A percentile compares a stretch with the other conserved stretches of the same genome.
Evolutionary conservation across 2,113 vertebrate genomes (phyloP).

Genomic region (Myodes glareolus): DNA sequence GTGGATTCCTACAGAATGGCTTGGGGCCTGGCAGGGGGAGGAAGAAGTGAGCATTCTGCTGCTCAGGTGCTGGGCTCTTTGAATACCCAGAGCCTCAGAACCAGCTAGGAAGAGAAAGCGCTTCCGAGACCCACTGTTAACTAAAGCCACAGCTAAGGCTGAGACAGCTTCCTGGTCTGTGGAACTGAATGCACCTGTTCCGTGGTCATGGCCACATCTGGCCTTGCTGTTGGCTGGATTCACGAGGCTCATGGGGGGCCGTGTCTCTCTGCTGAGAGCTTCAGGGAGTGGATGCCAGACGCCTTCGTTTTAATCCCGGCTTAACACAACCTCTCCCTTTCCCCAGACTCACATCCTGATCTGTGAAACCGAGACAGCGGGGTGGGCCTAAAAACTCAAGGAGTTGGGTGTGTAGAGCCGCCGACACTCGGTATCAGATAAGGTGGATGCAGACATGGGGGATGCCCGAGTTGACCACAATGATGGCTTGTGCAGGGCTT

Average conservation of each 20-base stretch:
- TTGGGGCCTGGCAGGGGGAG: background rate
- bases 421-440: background rate
- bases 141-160: background rate
- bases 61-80: background rate
- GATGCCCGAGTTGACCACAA: background rate
- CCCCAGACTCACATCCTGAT: background rate
- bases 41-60: background rate
- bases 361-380: background rate
- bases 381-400: background rate
- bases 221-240: background rate
- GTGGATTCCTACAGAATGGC: background rate
- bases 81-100: background rate
- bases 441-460: fast-evolving
- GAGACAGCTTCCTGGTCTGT: background rate
- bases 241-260: background rate
- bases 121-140: background rate
- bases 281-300: background rate
- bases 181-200: background rate
- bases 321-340: background rate
- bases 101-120: background rate
- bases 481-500: background rate
- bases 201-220: background rate
- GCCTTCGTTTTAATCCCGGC: background rate
- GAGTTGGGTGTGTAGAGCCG: background rate
- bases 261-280: background rate